Evolutionary conservation across 35 echinoderm and acorn worm species (phyloP).

Genomic region (Apostichopus californicus): DNA sequence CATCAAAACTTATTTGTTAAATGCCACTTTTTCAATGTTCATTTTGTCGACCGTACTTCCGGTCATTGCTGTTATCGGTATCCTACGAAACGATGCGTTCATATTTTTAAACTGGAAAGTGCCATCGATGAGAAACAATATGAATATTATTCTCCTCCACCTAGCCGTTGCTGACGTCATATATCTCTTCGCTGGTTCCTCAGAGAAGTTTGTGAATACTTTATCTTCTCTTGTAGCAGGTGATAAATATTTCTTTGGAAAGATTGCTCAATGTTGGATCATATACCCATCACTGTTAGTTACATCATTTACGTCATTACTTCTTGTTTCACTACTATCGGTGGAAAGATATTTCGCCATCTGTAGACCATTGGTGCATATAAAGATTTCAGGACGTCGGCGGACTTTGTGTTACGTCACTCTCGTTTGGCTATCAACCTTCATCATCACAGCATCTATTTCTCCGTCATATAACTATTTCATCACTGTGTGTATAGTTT

Average conservation of each 20-base stretch:
- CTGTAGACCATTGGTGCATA: constrained; percentile 61
- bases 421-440: constrained; percentile 43
- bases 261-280: constrained; percentile 38
- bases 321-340: constrained; percentile 62
- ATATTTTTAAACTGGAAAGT: constrained; percentile 55
- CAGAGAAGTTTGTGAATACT: constrained; percentile 64
- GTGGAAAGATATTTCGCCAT: constrained; percentile 68
- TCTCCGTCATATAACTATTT: constrained; percentile 45
- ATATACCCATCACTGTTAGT: constrained; percentile 19
- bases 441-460: constrained; percentile 38
- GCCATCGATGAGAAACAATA: constrained; percentile 70
- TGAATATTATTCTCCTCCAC: constrained; percentile 59
- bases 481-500: constrained; percentile 10
- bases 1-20: not conserved
- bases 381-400: constrained; percentile 1
- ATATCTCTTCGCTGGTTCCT: constrained; percentile 54
- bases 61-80: constrained; percentile 55
- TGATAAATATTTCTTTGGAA: constrained; percentile 40
- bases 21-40: not conserved
- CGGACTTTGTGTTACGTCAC: constrained; percentile 35
- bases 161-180: constrained; percentile 63
- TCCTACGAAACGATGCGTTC: constrained; percentile 58
- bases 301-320: constrained; percentile 52
- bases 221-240: constrained; percentile 34
- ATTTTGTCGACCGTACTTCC: constrained; percentile 27